Percentiles rank a stretch among this genome's conserved stretches.
Conservation (phyloP, 2,797 vertebrate species). For the Geotria australis region DNA sequence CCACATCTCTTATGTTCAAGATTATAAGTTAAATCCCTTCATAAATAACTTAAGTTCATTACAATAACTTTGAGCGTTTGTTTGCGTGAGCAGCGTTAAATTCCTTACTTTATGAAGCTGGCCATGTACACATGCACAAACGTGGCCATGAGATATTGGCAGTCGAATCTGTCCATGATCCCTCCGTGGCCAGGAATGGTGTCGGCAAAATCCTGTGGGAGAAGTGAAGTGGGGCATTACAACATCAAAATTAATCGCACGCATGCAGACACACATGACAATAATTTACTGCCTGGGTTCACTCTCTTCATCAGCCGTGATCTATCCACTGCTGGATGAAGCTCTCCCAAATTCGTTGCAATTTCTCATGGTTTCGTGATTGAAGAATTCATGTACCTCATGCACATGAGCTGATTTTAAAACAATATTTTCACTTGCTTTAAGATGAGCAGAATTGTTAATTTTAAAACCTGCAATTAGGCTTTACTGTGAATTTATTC, state of each 20-base stretch:
- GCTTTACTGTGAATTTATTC: background rate
- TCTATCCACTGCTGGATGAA: background rate
- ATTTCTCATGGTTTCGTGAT: background rate
- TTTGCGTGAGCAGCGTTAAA: too few species aligned
- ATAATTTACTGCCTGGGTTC: background rate
- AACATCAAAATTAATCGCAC: background rate
- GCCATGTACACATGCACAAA: slow-evolving; percentile 96
- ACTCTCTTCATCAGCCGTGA: background rate
- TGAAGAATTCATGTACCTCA: too few species aligned
- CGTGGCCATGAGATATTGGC: slow-evolving; percentile 95
- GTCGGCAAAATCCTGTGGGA: slow-evolving; percentile 65
- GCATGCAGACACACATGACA: background rate
- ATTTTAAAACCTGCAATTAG: background rate
- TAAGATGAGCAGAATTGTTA: background rate
- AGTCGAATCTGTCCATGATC: slow-evolving; percentile 97
- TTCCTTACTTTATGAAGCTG: slow-evolving; percentile 69
- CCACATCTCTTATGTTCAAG: too few species aligned
- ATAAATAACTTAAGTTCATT: too few species aligned
- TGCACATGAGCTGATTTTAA: too few species aligned
- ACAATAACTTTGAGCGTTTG: too few species aligned
- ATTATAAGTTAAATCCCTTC: too few species aligned
- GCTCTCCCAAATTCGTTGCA: background rate
- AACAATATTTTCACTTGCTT: background rate
- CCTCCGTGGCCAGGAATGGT: slow-evolving; percentile 89
- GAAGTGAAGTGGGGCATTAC: background rate